Evolutionary conservation across 2,888 invertebrate genomes (phyloP), one percentile per base, ranked within the genome.

Genomic region (Xanthostigma xanthostigma): DNA sequence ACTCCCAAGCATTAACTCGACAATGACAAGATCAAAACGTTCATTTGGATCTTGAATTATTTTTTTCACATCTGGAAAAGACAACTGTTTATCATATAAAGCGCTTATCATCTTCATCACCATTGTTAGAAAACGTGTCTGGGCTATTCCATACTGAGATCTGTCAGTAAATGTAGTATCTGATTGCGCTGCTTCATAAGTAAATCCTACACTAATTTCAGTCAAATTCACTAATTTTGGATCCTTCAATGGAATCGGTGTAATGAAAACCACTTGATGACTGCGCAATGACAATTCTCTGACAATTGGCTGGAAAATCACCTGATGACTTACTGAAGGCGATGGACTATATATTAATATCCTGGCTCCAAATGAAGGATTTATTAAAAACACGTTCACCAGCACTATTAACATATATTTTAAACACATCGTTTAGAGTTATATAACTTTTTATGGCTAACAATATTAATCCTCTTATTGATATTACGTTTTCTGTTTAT

Each of bases 281-380:
- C 72, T 73, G 11, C 67, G 60, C 42, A 55, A 62, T 0, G 62
- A 62, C n/a, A 74, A 55, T 41, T 68, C 69, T 2, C 63, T 58
- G 9, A 63, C 63, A 3, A 73, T 48, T 2, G 64, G 59, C 12
- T 65, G 59, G 49, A 64, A 71, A 0, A 68, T 64, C 0, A 69
- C 58, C 57, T 72, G 71, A 52, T 73, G 73, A 46, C 72, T 73
- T 36, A 69, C 62, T 0, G 70, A 68, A 1, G 71, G 65, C 3
- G 58, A 55, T 1, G 71, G 64, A 40, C 67, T 59, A 0, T 70
- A 52, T 0, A 55, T 63, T n/a, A 71, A 53, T 45, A 71, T 70
- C 49, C 58, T 62, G 1, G 63, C 64, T 27, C 27, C 27, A 27
- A 27, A 27, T 27, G 27, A 27, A 27, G 27, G 27, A 6, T 27